These are phyloP conservation scores for Lycaon pictus DNA, from an alignment of 2,113 vertebrate genomes.

Conservation along the genomic window DNA sequence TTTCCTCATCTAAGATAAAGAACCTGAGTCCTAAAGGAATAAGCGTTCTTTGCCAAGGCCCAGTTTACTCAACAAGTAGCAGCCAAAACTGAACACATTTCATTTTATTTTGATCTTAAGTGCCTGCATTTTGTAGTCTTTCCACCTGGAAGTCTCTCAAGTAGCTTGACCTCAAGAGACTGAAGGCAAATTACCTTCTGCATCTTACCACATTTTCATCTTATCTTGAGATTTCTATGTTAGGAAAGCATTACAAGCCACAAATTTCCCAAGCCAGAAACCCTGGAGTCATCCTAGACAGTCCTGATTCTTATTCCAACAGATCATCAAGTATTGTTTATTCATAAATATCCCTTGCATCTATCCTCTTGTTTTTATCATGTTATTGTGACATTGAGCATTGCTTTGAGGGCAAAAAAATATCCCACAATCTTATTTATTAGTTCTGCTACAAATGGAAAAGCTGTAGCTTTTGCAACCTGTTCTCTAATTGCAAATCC, in stretches of 20 bases:
- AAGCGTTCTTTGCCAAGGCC: neutral
- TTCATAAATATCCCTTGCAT: neutral
- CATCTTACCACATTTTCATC: neutral
- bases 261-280: neutral
- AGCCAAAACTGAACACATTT: neutral
- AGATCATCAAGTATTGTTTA: neutral
- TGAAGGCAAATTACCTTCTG: neutral
- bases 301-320: neutral
- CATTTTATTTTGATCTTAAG: constrained; percentile 38
- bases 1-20: constrained; percentile 48
- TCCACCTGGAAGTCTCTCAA: neutral
- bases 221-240: neutral
- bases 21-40: constrained; percentile 55
- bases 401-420: neutral
- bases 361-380: constrained; percentile 6
- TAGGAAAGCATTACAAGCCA: neutral
- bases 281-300: neutral
- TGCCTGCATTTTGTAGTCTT: neutral
- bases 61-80: constrained; percentile 13
- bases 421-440: neutral
- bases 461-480: neutral
- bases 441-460: neutral
- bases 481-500: neutral
- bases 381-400: neutral
- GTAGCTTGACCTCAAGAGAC: neutral